Conservation (phyloP, 30 jellyfish, hydroid and myxozoan genomes). For the Cassiopea xamachana region DNA sequence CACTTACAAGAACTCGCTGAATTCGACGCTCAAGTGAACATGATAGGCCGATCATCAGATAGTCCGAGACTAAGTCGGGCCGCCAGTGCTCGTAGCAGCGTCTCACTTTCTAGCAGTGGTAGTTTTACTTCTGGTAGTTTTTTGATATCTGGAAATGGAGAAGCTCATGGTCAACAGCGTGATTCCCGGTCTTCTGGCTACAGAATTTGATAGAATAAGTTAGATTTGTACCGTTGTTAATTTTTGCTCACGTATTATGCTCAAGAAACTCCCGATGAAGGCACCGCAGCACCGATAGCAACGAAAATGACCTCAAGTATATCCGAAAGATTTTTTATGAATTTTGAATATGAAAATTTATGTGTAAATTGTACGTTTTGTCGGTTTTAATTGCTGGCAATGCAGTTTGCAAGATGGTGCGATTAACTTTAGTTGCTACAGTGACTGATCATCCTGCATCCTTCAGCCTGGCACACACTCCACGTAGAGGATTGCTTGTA, state of each 20-base stretch:
- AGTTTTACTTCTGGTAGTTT: slow-evolving; percentile 55
- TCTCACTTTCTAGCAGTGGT: slow-evolving; percentile 72
- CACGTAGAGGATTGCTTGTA: neutral
- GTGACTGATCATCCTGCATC: neutral
- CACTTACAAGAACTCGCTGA: slow-evolving; percentile 91
- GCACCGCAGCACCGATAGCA: neutral
- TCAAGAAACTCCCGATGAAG: neutral
- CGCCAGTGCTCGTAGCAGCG: slow-evolving; percentile 75
- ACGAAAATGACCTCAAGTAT: neutral
- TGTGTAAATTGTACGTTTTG: slow-evolving; percentile 26
- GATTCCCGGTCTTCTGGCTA: slow-evolving; percentile 31
- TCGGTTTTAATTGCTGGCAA: neutral
- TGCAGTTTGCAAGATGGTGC: neutral
- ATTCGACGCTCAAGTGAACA: slow-evolving; percentile 89
- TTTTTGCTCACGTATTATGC: slow-evolving; percentile 31
- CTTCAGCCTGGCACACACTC: neutral
- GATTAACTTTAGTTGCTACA: neutral
- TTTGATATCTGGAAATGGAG: slow-evolving; percentile 62
- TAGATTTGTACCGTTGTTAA: slow-evolving; percentile 36
- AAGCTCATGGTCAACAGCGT: slow-evolving; percentile 58
- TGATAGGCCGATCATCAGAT: slow-evolving; percentile 59
- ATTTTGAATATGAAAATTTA: slow-evolving; percentile 34
- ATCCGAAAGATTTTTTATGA: slow-evolving; percentile 7
- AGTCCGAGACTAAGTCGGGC: slow-evolving; percentile 67
- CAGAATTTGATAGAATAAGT: slow-evolving; percentile 22